Conservation (phyloP, 2,797 vertebrate species). For the Serranus cabrilla region DNA sequence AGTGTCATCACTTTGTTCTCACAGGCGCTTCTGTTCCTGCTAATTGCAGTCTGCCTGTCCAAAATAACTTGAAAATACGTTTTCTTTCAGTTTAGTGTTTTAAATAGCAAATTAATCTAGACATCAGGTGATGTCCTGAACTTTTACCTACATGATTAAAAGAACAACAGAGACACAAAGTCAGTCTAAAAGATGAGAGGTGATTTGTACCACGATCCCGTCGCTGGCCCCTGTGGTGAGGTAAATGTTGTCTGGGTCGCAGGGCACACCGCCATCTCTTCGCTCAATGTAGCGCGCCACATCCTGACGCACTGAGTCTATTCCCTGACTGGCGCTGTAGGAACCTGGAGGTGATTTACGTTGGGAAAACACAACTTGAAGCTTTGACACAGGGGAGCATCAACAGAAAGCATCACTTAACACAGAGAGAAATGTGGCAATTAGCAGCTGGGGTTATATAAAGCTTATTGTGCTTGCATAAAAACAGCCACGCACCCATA, state of each 20-base stretch:
- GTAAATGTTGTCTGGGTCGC: slow-evolving; percentile 89
- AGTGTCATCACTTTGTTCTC: neutral
- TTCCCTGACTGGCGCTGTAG: slow-evolving; percentile 92
- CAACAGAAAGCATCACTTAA: neutral
- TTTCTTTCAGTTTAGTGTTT: neutral
- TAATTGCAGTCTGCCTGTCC: neutral
- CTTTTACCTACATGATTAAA: neutral
- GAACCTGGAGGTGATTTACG: slow-evolving; percentile 81
- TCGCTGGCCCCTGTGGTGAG: slow-evolving; percentile 93
- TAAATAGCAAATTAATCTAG: neutral
- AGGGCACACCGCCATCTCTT: slow-evolving; percentile 89
- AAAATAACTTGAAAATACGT: neutral
- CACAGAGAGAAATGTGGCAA: slow-evolving; percentile 18
- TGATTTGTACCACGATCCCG: slow-evolving; percentile 88
- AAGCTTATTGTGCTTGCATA: neutral
- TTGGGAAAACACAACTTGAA: neutral
- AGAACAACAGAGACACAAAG: slow-evolving; percentile 10
- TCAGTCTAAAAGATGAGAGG: slow-evolving; percentile 4
- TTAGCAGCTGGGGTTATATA: neutral
- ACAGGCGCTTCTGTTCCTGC: neutral
- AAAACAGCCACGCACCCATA: slow-evolving; percentile 80
- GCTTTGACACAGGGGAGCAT: neutral
- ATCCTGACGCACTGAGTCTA: slow-evolving; percentile 89
- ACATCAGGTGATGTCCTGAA: neutral
- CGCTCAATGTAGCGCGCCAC: slow-evolving; percentile 89